Conservation (phyloP, 1,140 invertebrate genomes). For the Epicauta chinensis region DNA sequence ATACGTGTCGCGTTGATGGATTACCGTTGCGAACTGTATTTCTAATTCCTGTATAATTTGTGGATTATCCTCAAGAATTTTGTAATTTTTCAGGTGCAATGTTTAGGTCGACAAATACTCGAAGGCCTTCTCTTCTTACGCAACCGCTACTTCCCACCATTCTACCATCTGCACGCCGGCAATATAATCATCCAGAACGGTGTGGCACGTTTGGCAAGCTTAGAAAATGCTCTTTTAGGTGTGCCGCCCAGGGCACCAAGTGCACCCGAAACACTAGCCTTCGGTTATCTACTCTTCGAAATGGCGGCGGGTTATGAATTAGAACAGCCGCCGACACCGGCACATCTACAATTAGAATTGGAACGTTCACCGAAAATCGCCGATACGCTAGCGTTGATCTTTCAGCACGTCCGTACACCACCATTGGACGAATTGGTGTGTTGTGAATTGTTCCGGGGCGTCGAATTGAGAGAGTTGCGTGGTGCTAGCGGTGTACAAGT, state of each 20-base stretch:
- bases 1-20: conserved; percentile 28
- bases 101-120: conserved; percentile 80
- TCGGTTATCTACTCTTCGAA: conserved; percentile 81
- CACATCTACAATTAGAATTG: conserved; percentile 64
- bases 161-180: conserved; percentile 80
- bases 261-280: conserved; percentile 62
- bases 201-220: conserved; percentile 70
- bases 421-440: conserved; percentile 70
- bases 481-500: conserved; percentile 31
- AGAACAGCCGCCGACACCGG: conserved; percentile 60
- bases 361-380: conserved; percentile 69
- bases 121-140: conserved; percentile 82
- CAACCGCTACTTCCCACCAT: conserved; percentile 80
- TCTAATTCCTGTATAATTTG: neutral
- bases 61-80: neutral
- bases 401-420: conserved; percentile 61
- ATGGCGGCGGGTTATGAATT: conserved; percentile 84
- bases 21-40: conserved; percentile 34
- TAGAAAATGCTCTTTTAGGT: conserved; percentile 80
- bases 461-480: conserved; percentile 76
- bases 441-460: conserved; percentile 78
- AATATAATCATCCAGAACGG: conserved; percentile 86
- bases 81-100: conserved; percentile 59
- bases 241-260: conserved; percentile 62
- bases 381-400: conserved; percentile 75